Conservation (phyloP, 2,797 vertebrate genomes). For the Chaunax sp. region DNA sequence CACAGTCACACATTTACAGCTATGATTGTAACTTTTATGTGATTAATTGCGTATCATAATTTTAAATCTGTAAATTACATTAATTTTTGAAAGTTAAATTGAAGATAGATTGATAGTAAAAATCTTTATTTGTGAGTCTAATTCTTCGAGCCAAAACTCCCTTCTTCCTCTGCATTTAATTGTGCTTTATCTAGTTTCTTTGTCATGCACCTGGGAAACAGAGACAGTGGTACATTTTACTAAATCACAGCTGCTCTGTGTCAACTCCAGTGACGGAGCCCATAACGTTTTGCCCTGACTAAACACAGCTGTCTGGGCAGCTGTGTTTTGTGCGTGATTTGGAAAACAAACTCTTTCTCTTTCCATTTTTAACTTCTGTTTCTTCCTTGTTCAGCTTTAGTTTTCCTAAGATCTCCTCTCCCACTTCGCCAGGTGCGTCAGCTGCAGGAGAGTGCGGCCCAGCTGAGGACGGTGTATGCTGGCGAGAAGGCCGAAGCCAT, state of each 20-base stretch:
- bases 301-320: constrained; percentile 44
- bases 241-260: constrained; percentile 50
- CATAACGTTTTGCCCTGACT: constrained; percentile 3
- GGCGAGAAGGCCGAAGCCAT: constrained; percentile 95
- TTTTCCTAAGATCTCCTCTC: constrained; percentile 7
- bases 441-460: constrained; percentile 93
- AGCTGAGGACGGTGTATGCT: constrained; percentile 93
- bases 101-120: background rate
- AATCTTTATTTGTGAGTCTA: constrained; percentile 4
- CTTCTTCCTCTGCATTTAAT: constrained; percentile 29
- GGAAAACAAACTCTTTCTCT: constrained; percentile 24
- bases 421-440: constrained; percentile 85
- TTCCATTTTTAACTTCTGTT: background rate
- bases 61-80: background rate
- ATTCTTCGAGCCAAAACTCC: background rate
- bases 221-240: constrained; percentile 5
- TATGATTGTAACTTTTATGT: background rate
- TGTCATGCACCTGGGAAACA: constrained; percentile 36
- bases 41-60: background rate
- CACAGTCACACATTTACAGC: background rate
- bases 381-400: constrained; percentile 11
- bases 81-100: background rate
- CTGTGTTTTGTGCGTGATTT: constrained; percentile 52
- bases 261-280: constrained; percentile 24
- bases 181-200: constrained; percentile 6